Conservation (phyloP, 92 coral and sea anemone genomes). For the Zoanthus gigantus region DNA sequence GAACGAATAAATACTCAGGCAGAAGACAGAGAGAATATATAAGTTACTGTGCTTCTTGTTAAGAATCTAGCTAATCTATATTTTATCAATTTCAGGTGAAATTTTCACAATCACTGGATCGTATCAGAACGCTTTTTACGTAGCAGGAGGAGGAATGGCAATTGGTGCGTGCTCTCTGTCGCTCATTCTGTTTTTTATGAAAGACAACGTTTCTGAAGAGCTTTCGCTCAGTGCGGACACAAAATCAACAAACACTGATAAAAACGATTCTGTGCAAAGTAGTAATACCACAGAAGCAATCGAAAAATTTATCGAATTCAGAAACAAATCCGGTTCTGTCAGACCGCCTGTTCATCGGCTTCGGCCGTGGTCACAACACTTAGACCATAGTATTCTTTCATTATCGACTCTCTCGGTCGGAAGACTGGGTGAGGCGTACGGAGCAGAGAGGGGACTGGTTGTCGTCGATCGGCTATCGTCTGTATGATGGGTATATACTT, state of each 20-base stretch:
- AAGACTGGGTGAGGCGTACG: slow-evolving; percentile 77
- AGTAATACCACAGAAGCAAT: not conserved
- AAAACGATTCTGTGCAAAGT: not conserved
- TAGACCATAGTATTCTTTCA: slow-evolving; percentile 60
- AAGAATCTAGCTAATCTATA: not conserved
- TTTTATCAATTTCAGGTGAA: slow-evolving; percentile 47
- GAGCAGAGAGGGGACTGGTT: slow-evolving; percentile 60
- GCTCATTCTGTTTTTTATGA: slow-evolving; percentile 65
- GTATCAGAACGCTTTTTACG: slow-evolving; percentile 85
- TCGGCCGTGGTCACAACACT: slow-evolving; percentile 57
- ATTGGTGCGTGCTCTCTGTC: slow-evolving; percentile 73
- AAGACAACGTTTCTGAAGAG: slow-evolving; percentile 29
- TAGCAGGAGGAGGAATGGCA: slow-evolving; percentile 91
- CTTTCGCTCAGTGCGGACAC: slow-evolving; percentile 28
- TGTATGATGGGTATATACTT: slow-evolving; percentile 29
- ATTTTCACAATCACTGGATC: slow-evolving; percentile 78
- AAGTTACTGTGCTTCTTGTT: too few relatives aligned
- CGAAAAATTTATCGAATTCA: slow-evolving; percentile 40
- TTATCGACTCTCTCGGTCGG: slow-evolving; percentile 69
- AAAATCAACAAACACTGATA: slow-evolving; percentile 5
- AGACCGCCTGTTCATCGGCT: slow-evolving; percentile 37
- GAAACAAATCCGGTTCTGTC: slow-evolving; percentile 40
- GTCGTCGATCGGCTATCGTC: slow-evolving; percentile 71
- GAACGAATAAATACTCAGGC: not conserved
- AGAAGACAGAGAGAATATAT: not conserved